Conservation (phyloP, 2,888 invertebrate genomes). For the Seira ritae region DNA sequence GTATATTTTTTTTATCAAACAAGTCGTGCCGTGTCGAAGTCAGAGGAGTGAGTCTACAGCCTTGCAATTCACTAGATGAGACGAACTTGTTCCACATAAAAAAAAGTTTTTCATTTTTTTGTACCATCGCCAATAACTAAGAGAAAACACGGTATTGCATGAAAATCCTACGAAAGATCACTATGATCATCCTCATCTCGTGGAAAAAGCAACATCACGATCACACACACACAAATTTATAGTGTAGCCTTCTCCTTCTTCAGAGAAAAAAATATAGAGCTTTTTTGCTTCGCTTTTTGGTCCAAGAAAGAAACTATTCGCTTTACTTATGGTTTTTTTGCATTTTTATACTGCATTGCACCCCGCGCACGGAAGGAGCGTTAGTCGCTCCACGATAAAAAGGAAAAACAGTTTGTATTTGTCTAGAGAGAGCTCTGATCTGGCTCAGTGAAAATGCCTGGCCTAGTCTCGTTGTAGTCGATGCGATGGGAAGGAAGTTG, state of each 20-base stretch:
- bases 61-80: neutral
- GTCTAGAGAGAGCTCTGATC: no score
- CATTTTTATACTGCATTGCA: constrained; percentile 11
- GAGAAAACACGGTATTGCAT: constrained; percentile 1
- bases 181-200: neutral
- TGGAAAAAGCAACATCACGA: neutral
- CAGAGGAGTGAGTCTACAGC: no score
- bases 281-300: neutral
- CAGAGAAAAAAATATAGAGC: neutral
- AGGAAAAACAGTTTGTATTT: neutral
- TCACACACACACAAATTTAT: neutral
- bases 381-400: neutral
- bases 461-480: neutral
- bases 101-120: neutral
- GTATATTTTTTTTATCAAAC: no score
- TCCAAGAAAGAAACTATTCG: neutral
- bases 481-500: constrained; percentile 38
- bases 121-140: neutral
- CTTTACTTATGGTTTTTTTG: neutral
- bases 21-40: no score
- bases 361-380: neutral
- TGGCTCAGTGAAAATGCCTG: no score
- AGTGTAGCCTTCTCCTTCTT: neutral
- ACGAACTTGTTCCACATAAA: neutral
- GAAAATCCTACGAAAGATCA: constrained; percentile 9